These are phyloP conservation scores for Andrena bicolor DNA, from an alignment of 2,888 invertebrate species.

Conservation along the genomic window DNA sequence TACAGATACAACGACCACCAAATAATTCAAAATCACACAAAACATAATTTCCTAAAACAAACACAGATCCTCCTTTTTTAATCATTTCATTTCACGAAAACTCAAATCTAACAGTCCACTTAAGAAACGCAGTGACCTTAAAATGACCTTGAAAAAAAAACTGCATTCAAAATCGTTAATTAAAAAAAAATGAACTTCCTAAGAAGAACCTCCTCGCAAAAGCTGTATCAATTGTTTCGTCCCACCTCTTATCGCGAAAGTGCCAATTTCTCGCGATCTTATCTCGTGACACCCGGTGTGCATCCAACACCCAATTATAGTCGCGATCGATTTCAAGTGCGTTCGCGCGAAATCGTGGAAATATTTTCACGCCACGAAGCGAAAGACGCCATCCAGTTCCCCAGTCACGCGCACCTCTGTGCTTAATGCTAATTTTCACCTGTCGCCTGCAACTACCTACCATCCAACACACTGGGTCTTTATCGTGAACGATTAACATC, in stretches of 20 bases:
- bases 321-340: conserved; percentile 8
- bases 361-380: neutral
- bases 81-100: too few species aligned
- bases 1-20: too few species aligned
- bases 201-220: too few species aligned
- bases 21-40: too few species aligned
- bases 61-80: too few species aligned
- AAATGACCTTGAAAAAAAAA: neutral
- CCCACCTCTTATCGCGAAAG: too few species aligned
- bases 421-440: neutral
- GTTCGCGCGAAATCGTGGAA: neutral
- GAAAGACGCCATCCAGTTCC: neutral
- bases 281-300: neutral
- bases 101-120: too few species aligned
- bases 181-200: too few species aligned
- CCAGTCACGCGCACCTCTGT: neutral
- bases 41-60: too few species aligned
- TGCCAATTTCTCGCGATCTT: neutral
- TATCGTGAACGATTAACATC: neutral
- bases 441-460: neutral
- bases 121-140: neutral
- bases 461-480: neutral
- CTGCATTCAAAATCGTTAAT: too few species aligned
- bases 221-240: too few species aligned
- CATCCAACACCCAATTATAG: neutral